Conservation (phyloP, 2,888 invertebrate genomes). For the Cerastoderma edule region DNA sequence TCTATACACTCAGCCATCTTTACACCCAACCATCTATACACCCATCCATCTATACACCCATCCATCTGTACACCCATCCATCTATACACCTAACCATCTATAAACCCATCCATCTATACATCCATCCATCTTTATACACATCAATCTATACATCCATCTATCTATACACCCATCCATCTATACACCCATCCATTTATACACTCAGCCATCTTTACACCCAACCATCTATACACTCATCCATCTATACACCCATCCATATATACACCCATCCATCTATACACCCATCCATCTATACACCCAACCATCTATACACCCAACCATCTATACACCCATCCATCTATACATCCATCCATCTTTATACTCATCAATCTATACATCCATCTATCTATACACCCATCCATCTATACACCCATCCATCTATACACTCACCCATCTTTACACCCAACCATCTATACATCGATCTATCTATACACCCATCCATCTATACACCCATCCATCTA, state of each 20-base stretch:
- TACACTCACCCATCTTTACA: too few species aligned
- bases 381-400: too few species aligned
- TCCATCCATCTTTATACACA: not conserved
- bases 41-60: not conserved
- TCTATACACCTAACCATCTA: not conserved
- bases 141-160: constrained; percentile 4
- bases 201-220: not conserved
- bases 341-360: too few species aligned
- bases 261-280: not conserved
- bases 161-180: not conserved
- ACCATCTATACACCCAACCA: too few species aligned
- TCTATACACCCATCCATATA: not conserved
- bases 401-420: too few species aligned
- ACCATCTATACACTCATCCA: not conserved
- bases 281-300: not conserved
- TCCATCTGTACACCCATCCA: not conserved
- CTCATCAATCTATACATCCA: too few species aligned
- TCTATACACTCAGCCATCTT: too few species aligned
- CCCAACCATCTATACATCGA: too few species aligned
- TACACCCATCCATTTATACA: not conserved
- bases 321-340: too few species aligned
- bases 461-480: too few species aligned
- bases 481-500: too few species aligned
- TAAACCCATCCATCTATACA: too few species aligned
- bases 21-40: not conserved